These are phyloP conservation scores for Sinocyclocheilus rhinocerous DNA, from an alignment of 2,113 vertebrate genomes.

Conservation along the genomic window DNA sequence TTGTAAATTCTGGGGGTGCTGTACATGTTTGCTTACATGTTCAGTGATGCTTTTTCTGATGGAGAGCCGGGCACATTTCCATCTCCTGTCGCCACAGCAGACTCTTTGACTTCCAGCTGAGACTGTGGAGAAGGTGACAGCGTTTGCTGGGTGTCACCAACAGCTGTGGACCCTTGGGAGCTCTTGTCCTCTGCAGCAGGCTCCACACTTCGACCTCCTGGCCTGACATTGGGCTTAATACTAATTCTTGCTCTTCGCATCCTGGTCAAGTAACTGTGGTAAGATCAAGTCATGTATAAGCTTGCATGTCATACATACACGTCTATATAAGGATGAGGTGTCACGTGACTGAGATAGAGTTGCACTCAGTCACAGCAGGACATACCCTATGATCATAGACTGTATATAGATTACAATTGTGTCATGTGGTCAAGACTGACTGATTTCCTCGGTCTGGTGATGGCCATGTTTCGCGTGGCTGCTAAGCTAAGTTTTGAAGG, in stretches of 20 bases:
- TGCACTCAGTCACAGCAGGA: not conserved
- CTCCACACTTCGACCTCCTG: conserved; percentile 40
- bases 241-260: conserved; percentile 55
- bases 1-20: too few species aligned
- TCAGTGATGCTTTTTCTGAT: conserved; percentile 23
- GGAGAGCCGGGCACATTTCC: conserved; percentile 3
- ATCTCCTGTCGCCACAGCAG: conserved; percentile 17
- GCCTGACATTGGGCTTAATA: conserved; percentile 53
- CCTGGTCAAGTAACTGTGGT: conserved; percentile 17
- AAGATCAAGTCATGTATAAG: not conserved
- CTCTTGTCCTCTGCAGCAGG: conserved; percentile 21
- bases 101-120: not conserved
- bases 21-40: conserved; percentile 37
- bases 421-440: not conserved
- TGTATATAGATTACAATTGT: not conserved
- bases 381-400: not conserved
- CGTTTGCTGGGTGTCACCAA: conserved; percentile 3
- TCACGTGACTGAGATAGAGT: not conserved
- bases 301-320: not conserved
- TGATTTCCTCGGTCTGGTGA: not conserved
- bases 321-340: not conserved
- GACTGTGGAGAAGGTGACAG: not conserved
- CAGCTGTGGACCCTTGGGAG: conserved; percentile 5
- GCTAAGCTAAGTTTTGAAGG: not conserved
- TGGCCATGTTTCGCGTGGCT: not conserved